Percentiles rank a stretch among this genome's conserved stretches.
Conservation (phyloP, 2,113 vertebrate species). For the Dermatemys mawii region DNA sequence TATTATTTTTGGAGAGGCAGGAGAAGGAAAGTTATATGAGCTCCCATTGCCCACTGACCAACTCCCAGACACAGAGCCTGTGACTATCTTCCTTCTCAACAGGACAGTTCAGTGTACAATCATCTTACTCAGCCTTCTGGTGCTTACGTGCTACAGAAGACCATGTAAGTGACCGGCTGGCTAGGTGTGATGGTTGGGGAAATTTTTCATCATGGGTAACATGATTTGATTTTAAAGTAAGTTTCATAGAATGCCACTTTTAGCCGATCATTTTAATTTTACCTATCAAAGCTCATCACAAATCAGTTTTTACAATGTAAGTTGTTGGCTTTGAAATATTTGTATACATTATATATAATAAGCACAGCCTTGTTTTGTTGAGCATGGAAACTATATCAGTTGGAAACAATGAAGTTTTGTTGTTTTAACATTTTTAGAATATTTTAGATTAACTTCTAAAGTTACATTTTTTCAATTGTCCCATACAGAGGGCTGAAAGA, state of each 20-base stretch:
- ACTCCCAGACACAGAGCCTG: neutral
- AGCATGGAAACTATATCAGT: neutral
- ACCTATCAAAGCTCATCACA: neutral
- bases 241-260: neutral
- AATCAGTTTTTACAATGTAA: neutral
- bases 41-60: neutral
- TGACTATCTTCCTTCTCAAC: neutral
- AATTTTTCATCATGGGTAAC: neutral
- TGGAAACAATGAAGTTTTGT: neutral
- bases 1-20: neutral
- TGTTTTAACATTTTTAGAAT: conserved; percentile 2
- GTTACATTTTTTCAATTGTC: neutral
- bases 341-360: neutral
- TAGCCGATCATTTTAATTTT: neutral
- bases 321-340: neutral
- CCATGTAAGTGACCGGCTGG: neutral
- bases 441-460: neutral
- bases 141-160: neutral
- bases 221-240: neutral
- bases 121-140: neutral
- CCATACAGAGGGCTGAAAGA: neutral
- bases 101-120: neutral
- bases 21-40: neutral
- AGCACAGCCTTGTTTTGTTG: neutral
- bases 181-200: neutral